Evolutionary conservation across 2,113 vertebrate genomes (phyloP).

Genomic region (Irena cyanogastra): DNA sequence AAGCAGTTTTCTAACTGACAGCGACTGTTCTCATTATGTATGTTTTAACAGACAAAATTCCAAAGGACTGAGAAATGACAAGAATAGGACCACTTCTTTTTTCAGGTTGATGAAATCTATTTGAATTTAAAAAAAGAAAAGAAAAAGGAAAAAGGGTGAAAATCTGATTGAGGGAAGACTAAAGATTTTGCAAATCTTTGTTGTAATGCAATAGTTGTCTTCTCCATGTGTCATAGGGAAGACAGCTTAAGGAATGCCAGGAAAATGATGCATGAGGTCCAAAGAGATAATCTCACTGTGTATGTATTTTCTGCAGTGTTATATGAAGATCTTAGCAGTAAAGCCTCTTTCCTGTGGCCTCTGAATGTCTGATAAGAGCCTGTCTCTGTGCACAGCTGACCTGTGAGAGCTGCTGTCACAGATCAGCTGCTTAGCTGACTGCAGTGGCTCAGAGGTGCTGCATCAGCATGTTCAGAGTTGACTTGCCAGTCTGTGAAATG

Average conservation of each 20-base stretch:
- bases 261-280: neutral
- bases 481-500: neutral
- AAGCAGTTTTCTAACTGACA: neutral
- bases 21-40: rapidly evolving
- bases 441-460: neutral
- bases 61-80: neutral
- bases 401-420: neutral
- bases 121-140: neutral
- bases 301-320: neutral
- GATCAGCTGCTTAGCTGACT: neutral
- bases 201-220: neutral
- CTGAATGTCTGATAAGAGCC: neutral
- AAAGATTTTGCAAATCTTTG: neutral
- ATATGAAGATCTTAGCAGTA: neutral
- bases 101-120: neutral
- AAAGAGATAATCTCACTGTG: neutral
- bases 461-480: neutral
- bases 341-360: neutral
- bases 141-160: neutral
- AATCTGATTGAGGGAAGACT: neutral
- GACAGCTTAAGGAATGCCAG: neutral
- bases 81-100: neutral
- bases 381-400: neutral
- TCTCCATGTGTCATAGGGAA: neutral
- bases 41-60: neutral